phyloP scores from a whole-genome alignment of 2,888 invertebrate species.

The Acronicta alni region DNA sequence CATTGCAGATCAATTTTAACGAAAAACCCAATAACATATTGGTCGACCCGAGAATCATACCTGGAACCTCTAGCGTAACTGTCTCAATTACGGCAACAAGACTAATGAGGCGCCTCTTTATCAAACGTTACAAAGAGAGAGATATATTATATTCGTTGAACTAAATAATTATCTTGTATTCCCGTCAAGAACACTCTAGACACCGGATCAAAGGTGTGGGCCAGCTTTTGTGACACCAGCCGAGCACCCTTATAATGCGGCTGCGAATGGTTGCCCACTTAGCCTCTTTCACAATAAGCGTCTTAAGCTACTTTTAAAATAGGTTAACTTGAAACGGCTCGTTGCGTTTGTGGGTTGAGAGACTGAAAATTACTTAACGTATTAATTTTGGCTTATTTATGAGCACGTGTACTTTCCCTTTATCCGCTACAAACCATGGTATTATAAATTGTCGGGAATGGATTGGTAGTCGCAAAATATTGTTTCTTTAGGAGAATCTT shows the following conservation, averaged over 20 bases:
- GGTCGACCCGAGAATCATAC: too few species aligned
- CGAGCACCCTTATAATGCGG: constrained; percentile 49
- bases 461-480: too few species aligned
- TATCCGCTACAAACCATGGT: too few species aligned
- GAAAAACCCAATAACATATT: too few species aligned
- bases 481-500: too few species aligned
- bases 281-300: constrained; percentile 67
- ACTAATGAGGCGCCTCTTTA: too few species aligned
- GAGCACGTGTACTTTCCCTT: too few species aligned
- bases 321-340: constrained; percentile 52
- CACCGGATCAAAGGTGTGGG: constrained; percentile 30
- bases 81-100: too few species aligned
- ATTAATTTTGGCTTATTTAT: constrained; percentile 13
- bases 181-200: constrained; percentile 24
- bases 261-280: constrained; percentile 62
- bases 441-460: too few species aligned
- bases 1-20: too few species aligned
- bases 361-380: constrained; percentile 27
- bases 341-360: constrained; percentile 21
- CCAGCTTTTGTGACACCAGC: constrained; percentile 50
- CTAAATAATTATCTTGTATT: constrained; percentile 36
- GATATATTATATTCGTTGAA: constrained; percentile 16
- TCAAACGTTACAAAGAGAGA: not conserved
- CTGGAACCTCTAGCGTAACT: too few species aligned
- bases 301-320: constrained; percentile 67